Conservation (phyloP, 2,888 invertebrate genomes). For the Euzetes globulus region DNA sequence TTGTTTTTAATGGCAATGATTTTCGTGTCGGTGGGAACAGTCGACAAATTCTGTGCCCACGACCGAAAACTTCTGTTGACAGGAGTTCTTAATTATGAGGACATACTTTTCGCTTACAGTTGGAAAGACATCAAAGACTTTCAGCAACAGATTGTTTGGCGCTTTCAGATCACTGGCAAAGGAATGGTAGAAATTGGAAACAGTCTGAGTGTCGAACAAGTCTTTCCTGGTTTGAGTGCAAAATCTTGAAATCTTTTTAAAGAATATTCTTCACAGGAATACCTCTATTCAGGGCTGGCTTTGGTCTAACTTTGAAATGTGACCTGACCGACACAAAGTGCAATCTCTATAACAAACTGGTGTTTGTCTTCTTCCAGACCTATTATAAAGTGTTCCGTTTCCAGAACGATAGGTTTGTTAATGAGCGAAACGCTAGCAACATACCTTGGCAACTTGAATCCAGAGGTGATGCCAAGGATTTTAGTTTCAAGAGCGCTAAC, state of each 20-base stretch:
- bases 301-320: background rate
- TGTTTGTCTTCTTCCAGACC: background rate
- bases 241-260: background rate
- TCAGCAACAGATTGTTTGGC: constrained; percentile 9
- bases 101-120: background rate
- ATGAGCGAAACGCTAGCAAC: no score
- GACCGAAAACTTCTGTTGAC: background rate
- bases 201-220: background rate
- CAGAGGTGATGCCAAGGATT: no score
- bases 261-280: background rate
- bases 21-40: background rate
- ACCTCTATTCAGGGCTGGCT: background rate
- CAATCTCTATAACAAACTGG: background rate
- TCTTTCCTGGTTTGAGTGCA: background rate
- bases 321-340: background rate
- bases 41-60: background rate
- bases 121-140: background rate
- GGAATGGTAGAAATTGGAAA: background rate
- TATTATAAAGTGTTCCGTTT: no score
- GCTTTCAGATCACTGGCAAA: background rate
- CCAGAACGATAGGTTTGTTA: no score
- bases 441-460: no score
- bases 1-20: no score
- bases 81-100: constrained; percentile 4
- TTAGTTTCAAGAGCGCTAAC: no score